phyloP scores from a whole-genome alignment of 2,888 invertebrate species.

The Koerneria pararmatus region DNA sequence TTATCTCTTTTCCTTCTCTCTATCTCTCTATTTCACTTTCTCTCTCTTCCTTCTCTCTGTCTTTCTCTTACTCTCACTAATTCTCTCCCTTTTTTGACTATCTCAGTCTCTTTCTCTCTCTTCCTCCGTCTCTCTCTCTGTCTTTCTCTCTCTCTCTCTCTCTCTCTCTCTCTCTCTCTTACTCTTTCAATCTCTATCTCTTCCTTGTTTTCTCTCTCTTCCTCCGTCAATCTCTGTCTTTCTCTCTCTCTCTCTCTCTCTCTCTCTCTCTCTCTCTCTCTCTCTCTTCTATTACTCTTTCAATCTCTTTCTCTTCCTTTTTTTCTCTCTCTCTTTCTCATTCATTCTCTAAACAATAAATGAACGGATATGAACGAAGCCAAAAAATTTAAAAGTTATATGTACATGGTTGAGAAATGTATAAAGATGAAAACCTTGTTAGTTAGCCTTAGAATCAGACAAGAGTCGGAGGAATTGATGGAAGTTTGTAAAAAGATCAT shows the following conservation, averaged over 20 bases:
- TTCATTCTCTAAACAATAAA: too few species aligned
- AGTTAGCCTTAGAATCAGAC: too few species aligned
- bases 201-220: not conserved
- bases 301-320: conserved; percentile 1
- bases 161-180: not conserved
- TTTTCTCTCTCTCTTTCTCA: conserved; percentile 3
- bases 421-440: too few species aligned
- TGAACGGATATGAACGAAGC: too few species aligned
- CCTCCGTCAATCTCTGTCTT: not conserved
- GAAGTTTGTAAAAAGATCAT: too few species aligned
- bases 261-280: not conserved
- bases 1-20: conserved; percentile 8
- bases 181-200: not conserved
- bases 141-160: conserved; percentile 4
- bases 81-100: not conserved
- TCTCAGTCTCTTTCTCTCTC: not conserved
- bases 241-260: not conserved
- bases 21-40: conserved; percentile 4
- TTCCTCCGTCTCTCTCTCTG: not conserved
- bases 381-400: too few species aligned
- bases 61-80: not conserved
- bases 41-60: conserved; percentile 11
- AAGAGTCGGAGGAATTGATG: too few species aligned
- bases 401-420: too few species aligned
- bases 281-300: too few species aligned